Percentiles rank a stretch among this genome's conserved stretches.
These are phyloP conservation scores for Sitta carolinensis DNA, from an alignment of 2,797 vertebrate species.

Conservation along the genomic window DNA sequence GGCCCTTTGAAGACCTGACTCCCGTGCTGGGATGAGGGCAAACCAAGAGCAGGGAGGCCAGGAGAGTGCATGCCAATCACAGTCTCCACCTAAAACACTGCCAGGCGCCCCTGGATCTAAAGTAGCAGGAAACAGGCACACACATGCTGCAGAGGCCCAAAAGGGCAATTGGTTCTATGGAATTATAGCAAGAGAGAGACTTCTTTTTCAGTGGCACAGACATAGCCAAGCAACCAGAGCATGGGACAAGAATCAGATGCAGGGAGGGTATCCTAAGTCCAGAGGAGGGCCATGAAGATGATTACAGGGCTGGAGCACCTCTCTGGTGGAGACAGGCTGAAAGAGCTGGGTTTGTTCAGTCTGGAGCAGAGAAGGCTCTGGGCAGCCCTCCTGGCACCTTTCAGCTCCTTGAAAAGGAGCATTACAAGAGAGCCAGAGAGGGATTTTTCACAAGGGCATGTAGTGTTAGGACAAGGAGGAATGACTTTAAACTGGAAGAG, in stretches of 20 bases:
- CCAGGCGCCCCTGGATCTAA: not conserved
- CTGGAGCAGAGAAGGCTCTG: not conserved
- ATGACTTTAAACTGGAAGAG: not conserved
- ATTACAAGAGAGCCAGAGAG: not conserved
- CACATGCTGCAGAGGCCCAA: not conserved
- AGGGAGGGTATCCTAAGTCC: not conserved
- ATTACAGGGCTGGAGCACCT: not conserved
- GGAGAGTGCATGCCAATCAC: not conserved
- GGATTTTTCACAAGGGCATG: not conserved
- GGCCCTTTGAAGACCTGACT: not conserved
- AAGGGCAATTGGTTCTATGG: not conserved
- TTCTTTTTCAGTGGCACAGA: not conserved
- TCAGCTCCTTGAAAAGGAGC: not conserved
- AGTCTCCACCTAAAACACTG: not conserved
- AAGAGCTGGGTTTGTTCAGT: not conserved
- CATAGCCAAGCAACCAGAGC: not conserved
- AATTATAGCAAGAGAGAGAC: not conserved
- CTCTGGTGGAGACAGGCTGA: not conserved
- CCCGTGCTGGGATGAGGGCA: rapidly evolving
- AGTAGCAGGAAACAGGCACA: not conserved
- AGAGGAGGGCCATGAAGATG: not conserved
- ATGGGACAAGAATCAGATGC: not conserved
- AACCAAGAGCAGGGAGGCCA: not conserved
- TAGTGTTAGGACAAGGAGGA: not conserved
- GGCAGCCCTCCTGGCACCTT: not conserved